Base-by-base conservation (phyloP, 2,797 vertebrate species). In the Aselliscus stoliczkanus region DNA sequence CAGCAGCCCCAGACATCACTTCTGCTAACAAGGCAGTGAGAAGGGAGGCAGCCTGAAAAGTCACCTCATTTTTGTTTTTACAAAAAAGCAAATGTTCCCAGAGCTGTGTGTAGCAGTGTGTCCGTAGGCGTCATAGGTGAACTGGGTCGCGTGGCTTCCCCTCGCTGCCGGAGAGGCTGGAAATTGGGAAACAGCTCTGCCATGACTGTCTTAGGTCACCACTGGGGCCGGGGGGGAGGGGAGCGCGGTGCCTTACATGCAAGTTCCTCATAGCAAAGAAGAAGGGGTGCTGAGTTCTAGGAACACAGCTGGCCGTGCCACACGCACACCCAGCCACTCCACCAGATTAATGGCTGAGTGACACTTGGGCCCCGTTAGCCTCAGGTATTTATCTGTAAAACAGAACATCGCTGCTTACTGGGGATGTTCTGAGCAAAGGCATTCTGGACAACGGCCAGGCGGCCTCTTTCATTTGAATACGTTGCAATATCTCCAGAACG, bases 301-400 rank as follows among this genome's bases (percentile, higher is more conserved):
- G 21, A 1, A 10, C 17, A 5, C 7, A 4, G 5, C 42, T 10
- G 34, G 15, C 1, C 29, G 39, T 12, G 4, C 5, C n/a, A 14
- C 60, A 42, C 42, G 7, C 42, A 42, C 42, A 42, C 17, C 2
- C 4, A 7, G 18, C 42, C 29, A 14, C 84, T 10, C 23, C 18
- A 13, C 85, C 39, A 44, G 37, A 7, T 12, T 60, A 4, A 21
- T 4, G 7, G 13, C 44, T 93, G 5, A 29, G 12, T 27, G 44
- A 42, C n/a, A 13, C 21, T 1, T 1, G 27, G 85, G 62, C 13
- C 95, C 73, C 2, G 0, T 14, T 39, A 31, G 1, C 23, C 56
- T 70, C 81, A 4, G 15, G 23, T 23, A 12, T 17, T 18, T 34
- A 4, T 29, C 44, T 39, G 6, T 39, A 25, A 23, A 88, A 15